Conservation (phyloP, 92 coral and sea anemone species). For the Actinostola sp. region DNA sequence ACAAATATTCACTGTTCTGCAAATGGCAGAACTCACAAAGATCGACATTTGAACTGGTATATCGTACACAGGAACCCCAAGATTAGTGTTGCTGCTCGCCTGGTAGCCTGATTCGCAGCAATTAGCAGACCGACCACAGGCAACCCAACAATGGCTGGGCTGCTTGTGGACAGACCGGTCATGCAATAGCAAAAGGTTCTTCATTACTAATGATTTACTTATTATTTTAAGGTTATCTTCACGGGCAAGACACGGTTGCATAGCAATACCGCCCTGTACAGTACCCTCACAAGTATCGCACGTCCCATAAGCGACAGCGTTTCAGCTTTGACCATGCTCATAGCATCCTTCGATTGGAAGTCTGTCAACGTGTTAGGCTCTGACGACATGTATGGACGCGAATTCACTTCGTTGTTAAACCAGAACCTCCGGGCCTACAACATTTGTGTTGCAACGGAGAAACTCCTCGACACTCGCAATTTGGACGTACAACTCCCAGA, state of each 20-base stretch:
- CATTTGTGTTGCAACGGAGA: slow-evolving; percentile 59
- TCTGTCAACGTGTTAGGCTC: slow-evolving; percentile 73
- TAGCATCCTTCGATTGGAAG: slow-evolving; percentile 64
- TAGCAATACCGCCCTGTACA: slow-evolving; percentile 44
- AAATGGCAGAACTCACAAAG: too few species aligned
- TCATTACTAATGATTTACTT: background rate
- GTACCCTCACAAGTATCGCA: slow-evolving; percentile 54
- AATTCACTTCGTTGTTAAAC: slow-evolving; percentile 40
- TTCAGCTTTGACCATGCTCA: slow-evolving; percentile 59
- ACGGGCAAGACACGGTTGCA: slow-evolving; percentile 52
- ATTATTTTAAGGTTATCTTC: slow-evolving; percentile 34
- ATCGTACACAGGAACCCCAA: too few species aligned
- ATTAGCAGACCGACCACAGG: too few species aligned
- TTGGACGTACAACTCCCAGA: slow-evolving; percentile 19
- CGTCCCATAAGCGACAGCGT: slow-evolving; percentile 70
- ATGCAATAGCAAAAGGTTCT: background rate
- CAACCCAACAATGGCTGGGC: too few species aligned
- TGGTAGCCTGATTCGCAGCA: too few species aligned
- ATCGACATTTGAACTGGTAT: too few species aligned
- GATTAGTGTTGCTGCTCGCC: too few species aligned
- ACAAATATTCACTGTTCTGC: too few species aligned
- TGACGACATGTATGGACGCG: slow-evolving; percentile 50
- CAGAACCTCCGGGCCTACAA: slow-evolving; percentile 56
- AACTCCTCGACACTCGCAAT: slow-evolving; percentile 22
- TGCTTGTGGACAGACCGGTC: background rate